Evolutionary conservation across 2,888 invertebrate genomes (phyloP).

Genomic region (Tiliacea aurago): DNA sequence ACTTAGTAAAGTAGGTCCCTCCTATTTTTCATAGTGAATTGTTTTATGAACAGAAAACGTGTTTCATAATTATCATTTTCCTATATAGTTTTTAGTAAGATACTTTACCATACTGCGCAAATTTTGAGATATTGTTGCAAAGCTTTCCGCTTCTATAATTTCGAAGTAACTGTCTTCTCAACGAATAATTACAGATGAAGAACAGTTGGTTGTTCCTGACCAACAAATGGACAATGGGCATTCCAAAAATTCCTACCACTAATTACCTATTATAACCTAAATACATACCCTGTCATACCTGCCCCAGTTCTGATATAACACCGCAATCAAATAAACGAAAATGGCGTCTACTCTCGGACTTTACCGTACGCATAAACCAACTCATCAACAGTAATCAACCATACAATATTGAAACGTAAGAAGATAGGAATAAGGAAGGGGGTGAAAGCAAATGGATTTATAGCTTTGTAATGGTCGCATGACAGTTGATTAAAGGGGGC

Average conservation of each 20-base stretch:
- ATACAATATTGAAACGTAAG: constrained; percentile 62
- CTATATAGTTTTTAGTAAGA: background rate
- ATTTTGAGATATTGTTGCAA: background rate
- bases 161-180: background rate
- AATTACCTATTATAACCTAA: constrained; percentile 65
- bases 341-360: constrained; percentile 78
- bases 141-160: background rate
- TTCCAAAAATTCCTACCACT: constrained; percentile 52
- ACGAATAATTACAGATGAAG: constrained; percentile 2
- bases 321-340: constrained; percentile 84
- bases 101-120: background rate
- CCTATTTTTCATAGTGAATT: background rate
- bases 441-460: constrained; percentile 64
- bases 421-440: background rate
- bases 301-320: constrained; percentile 83
- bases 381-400: constrained; percentile 38
- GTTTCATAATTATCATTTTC: background rate
- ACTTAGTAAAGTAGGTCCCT: too few species aligned
- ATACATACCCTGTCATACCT: constrained; percentile 80
- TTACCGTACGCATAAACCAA: constrained; percentile 68
- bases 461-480: constrained; percentile 84
- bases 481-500: constrained; percentile 91
- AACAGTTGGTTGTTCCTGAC: constrained; percentile 10
- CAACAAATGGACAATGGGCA: constrained; percentile 42
- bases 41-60: background rate